Percentiles rank a stretch among this genome's conserved stretches.
Conservation (phyloP, 2,888 invertebrate genomes). For the Schrankia costaestrigalis region DNA sequence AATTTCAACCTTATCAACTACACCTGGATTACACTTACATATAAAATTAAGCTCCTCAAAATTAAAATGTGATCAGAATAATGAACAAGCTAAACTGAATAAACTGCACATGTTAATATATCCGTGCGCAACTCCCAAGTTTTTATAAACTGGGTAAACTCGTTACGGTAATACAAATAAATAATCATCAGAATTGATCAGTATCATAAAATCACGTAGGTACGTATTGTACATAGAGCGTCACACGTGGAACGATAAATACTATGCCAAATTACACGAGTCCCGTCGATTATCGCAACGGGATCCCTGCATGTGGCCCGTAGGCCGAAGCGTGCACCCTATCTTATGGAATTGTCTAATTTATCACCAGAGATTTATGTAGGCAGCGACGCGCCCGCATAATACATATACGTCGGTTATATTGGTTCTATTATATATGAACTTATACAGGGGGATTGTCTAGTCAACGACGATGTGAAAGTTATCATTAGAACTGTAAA, state of each 20-base stretch:
- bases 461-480: slow-evolving; percentile 36
- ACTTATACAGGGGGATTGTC: slow-evolving; percentile 33
- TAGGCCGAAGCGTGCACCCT: slow-evolving; percentile 48
- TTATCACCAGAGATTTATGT: slow-evolving; percentile 66
- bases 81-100: no score
- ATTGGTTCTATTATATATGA: slow-evolving; percentile 33
- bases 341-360: slow-evolving; percentile 67
- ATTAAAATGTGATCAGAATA: no score
- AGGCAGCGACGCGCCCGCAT: slow-evolving; percentile 60
- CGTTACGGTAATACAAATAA: no score
- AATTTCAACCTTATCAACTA: no score
- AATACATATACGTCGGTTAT: slow-evolving; percentile 35
- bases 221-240: slow-evolving; percentile 1
- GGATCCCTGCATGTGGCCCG: slow-evolving; percentile 42
- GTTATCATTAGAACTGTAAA: slow-evolving; percentile 46
- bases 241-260: slow-evolving; percentile 33
- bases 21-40: no score
- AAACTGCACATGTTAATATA: no score
- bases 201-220: no score
- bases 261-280: slow-evolving; percentile 48
- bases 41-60: no score
- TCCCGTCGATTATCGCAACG: slow-evolving; percentile 47
- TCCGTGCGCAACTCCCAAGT: no score
- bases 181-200: no score
- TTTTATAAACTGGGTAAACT: no score